Evolutionary conservation across 2,113 vertebrate genomes (phyloP).

Genomic region (Platysternon megacephalum): DNA sequence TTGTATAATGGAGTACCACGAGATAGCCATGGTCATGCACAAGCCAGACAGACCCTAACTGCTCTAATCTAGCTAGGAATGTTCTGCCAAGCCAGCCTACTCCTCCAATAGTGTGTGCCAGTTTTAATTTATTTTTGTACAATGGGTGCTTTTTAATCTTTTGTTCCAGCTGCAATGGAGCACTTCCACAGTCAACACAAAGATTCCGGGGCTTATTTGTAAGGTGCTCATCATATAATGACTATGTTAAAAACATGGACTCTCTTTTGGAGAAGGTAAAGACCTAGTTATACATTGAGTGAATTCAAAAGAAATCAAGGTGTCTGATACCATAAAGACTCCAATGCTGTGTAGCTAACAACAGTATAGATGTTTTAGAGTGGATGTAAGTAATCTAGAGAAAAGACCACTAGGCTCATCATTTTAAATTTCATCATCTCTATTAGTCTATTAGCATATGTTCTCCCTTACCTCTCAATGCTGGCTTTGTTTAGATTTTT

Average conservation of each 20-base stretch:
- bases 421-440: constrained; percentile 51
- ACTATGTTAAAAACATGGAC: neutral
- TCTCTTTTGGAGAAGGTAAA: neutral
- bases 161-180: neutral
- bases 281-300: neutral
- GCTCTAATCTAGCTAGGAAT: neutral
- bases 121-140: constrained; percentile 8
- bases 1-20: neutral
- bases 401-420: constrained; percentile 16
- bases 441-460: constrained; percentile 60
- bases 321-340: neutral
- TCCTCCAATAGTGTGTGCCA: neutral
- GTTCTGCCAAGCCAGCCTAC: neutral
- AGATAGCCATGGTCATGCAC: neutral
- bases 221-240: neutral
- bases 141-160: neutral
- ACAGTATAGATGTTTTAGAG: neutral
- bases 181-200: neutral
- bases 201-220: neutral
- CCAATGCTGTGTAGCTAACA: neutral
- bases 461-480: constrained; percentile 25
- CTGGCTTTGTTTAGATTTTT: constrained; percentile 39
- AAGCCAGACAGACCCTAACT: neutral
- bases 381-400: constrained; percentile 3
- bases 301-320: neutral